Conservation (phyloP, 2,888 invertebrate species). For the Tinea semifulvella region DNA sequence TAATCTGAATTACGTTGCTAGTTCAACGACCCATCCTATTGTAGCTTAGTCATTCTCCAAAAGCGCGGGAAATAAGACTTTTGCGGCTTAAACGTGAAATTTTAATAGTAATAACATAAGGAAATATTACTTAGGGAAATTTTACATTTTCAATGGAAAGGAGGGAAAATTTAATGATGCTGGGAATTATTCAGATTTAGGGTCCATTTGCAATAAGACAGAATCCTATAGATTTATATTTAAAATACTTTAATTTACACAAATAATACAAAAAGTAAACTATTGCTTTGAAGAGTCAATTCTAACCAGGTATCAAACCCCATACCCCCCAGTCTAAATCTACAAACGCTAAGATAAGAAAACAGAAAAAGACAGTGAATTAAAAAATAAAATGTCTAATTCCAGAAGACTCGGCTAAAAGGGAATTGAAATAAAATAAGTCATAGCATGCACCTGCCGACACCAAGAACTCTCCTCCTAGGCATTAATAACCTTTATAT, state of each 20-base stretch:
- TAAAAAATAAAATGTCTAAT: conserved; percentile 11
- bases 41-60: not conserved
- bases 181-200: conserved; percentile 6
- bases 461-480: conserved; percentile 29
- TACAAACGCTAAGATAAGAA: too few relatives aligned
- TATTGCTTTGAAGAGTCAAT: too few relatives aligned
- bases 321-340: too few relatives aligned
- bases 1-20: conserved; percentile 37
- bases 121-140: conserved; percentile 56
- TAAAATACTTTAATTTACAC: too few relatives aligned
- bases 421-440: conserved; percentile 55
- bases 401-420: conserved; percentile 10
- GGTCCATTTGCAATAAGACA: too few relatives aligned
- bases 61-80: conserved; percentile 27
- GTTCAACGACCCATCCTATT: not conserved
- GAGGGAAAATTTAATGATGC: not conserved
- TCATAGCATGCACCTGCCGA: conserved; percentile 56
- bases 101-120: conserved; percentile 57
- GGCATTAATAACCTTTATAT: conserved; percentile 64
- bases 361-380: too few relatives aligned
- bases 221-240: too few relatives aligned
- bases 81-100: conserved; percentile 50
- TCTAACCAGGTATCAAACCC: too few relatives aligned
- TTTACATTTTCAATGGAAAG: conserved; percentile 35
- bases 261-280: too few relatives aligned